phyloP scores from a whole-genome alignment of 2,888 invertebrate species.

The Amphipyra tragopoginis region DNA sequence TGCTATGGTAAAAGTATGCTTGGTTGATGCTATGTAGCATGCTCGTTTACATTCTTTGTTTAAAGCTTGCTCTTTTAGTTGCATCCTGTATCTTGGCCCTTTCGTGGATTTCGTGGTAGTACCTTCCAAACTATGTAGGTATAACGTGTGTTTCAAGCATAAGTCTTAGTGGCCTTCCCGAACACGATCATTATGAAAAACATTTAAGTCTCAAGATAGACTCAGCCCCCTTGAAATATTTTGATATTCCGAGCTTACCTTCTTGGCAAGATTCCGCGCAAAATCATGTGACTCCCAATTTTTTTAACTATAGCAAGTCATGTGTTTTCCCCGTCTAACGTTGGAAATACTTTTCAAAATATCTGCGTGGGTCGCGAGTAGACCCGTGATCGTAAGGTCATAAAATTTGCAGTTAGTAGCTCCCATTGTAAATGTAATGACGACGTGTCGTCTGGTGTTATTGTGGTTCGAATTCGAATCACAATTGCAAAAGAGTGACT shows the following conservation, averaged over 20 bases:
- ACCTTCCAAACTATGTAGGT: too few relatives aligned
- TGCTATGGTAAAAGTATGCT: too few relatives aligned
- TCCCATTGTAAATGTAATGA: slow-evolving; percentile 31
- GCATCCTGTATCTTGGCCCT: too few relatives aligned
- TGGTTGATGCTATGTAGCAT: too few relatives aligned
- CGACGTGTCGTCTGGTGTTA: slow-evolving; percentile 11
- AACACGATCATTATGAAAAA: too few relatives aligned
- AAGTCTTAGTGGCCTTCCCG: too few relatives aligned
- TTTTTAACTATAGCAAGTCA: slow-evolving; percentile 10
- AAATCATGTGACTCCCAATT: slow-evolving; percentile 2
- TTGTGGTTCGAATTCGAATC: slow-evolving; percentile 16
- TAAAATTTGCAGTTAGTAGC: slow-evolving; percentile 11
- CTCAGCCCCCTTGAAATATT: too few relatives aligned
- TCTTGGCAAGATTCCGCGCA: slow-evolving; percentile 10
- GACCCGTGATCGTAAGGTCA: slow-evolving; percentile 34
- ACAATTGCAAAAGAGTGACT: slow-evolving; percentile 23
- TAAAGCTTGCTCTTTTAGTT: neutral
- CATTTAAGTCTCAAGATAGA: too few relatives aligned
- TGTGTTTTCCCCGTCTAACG: slow-evolving; percentile 9
- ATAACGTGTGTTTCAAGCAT: too few relatives aligned
- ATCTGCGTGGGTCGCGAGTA: neutral
- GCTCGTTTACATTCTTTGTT: neutral
- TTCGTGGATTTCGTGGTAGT: too few relatives aligned
- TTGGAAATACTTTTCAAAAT: slow-evolving; percentile 11
- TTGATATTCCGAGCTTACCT: neutral